Base-by-base conservation (phyloP, 2,888 invertebrate genomes). In the Mythimna loreyi region DNA sequence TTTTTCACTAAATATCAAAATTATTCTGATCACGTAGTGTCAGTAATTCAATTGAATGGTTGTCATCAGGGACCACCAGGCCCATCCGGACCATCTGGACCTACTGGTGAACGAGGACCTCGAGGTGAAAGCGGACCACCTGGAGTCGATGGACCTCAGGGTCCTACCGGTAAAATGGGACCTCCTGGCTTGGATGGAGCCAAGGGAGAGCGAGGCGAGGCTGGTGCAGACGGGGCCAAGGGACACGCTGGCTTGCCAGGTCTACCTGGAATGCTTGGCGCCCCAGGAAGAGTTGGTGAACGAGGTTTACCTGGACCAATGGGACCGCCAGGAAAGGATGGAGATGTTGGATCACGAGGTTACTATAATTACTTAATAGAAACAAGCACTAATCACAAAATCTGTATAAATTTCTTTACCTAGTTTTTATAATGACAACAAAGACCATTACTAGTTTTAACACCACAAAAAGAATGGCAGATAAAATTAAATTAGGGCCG, bases 231-330 rank as follows among this genome's bases (percentile, higher is more conserved):
- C 86, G 98, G 98, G 28, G 93, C 96, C 3, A 98, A 98, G 89
- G 98, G 98, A 9, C 98, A 98, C 87, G 96, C 98, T 50, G 98
- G 98, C n/a, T 93, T 98, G 50, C 97, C 97, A 76, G 98, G 98
- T 8, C 91, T 98, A 45, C 98, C 98, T 85, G 98, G 99, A 25
- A 93, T 98, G 84, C 96, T 97, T 0, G 99, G 99, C 13, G 91
- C 96, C 0, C 96, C 96, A 8, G 98, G 98, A 11, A 88, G 96
- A 9, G 90, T 94, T 62, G 98, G 98, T 23, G 98, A 98, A 66
- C 97, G 97, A 83, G 98, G 98, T 4, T 92, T 93, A 50, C 95
- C 96, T 13, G 97, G 97, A 40, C 85, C 92, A 0, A 94, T 96
- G 84, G 98, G 98, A 36, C 92, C 96, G 2, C 97, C 97, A 25